Conservation (phyloP, 2,113 vertebrate species). For the Rhabdornis inornatus region DNA sequence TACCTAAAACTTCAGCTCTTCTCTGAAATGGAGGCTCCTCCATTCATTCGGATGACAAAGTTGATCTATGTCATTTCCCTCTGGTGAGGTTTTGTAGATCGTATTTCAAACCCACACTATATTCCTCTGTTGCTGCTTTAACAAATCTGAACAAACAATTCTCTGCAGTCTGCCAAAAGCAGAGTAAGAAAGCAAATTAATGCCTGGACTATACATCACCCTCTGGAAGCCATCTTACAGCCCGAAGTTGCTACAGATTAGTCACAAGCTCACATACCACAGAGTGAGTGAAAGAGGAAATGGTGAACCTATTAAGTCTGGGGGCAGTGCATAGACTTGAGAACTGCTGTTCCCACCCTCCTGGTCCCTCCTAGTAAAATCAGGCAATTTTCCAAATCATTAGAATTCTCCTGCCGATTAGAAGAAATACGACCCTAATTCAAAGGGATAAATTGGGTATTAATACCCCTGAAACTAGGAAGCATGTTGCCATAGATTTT, state of each 20-base stretch:
- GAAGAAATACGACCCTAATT: neutral
- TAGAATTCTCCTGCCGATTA: neutral
- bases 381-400: neutral
- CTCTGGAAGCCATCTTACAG: constrained; percentile 57
- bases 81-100: constrained; percentile 23
- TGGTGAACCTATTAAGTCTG: neutral
- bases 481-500: neutral
- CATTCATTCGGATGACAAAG: neutral
- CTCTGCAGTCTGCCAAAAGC: constrained; percentile 38
- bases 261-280: constrained; percentile 15
- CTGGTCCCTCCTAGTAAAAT: neutral
- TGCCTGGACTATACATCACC: constrained; percentile 71
- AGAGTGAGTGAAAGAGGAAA: constrained; percentile 11
- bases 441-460: neutral
- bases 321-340: neutral
- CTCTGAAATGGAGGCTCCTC: neutral
- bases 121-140: constrained; percentile 60
- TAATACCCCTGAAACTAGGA: neutral
- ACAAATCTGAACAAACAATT: constrained; percentile 59
- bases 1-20: neutral
- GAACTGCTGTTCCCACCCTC: neutral
- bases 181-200: constrained; percentile 57
- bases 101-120: constrained; percentile 45
- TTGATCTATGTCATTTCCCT: constrained; percentile 18
- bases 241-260: constrained; percentile 41